Percentiles rank a stretch among this genome's conserved stretches.
Evolutionary conservation across 2,113 vertebrate species (phyloP).

Genomic region (Siniperca knerii): DNA sequence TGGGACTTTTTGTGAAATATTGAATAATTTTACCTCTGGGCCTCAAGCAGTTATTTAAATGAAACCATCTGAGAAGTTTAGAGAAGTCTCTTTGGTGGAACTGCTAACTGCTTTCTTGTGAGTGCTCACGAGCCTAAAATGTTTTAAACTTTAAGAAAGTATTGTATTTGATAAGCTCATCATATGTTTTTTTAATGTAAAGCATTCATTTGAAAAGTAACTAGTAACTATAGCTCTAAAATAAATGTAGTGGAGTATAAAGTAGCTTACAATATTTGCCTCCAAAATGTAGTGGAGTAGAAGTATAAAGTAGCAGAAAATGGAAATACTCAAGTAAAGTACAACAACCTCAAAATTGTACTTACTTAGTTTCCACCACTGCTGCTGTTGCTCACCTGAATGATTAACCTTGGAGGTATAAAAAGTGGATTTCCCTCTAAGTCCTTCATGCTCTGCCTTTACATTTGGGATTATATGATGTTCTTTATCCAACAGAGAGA

Average conservation of each 20-base stretch:
- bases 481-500: constrained; percentile 28
- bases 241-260: not conserved
- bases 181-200: not conserved
- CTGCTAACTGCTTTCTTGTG: not conserved
- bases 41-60: not conserved
- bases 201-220: not conserved
- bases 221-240: not conserved
- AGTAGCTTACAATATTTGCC: not conserved
- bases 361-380: not conserved
- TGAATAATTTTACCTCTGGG: no score
- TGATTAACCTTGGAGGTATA: constrained; percentile 24
- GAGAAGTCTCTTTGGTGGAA: not conserved
- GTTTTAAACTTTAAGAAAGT: not conserved
- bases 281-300: not conserved
- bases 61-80: not conserved
- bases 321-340: not conserved
- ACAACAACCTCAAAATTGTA: not conserved
- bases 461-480: constrained; percentile 44
- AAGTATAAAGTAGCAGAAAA: not conserved
- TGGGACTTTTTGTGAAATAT: not conserved
- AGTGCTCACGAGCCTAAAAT: not conserved
- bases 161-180: not conserved
- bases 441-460: constrained; percentile 7
- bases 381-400: constrained; percentile 28
- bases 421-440: constrained; percentile 6